These are phyloP conservation scores for Anastrepha obliqua DNA, from an alignment of 1,140 invertebrate genomes.

Conservation along the genomic window DNA sequence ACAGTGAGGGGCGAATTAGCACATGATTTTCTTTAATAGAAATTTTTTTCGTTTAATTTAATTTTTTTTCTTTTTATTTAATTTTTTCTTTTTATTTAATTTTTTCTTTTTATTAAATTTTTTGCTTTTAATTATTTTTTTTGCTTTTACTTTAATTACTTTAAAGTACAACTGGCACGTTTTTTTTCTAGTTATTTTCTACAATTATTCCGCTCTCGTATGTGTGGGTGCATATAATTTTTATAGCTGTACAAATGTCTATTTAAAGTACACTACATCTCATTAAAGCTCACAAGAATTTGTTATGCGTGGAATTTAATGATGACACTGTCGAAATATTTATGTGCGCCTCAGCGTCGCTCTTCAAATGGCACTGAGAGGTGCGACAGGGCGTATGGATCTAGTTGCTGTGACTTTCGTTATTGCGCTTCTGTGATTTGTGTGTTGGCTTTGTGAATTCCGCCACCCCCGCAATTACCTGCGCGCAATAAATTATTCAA, in stretches of 20 bases:
- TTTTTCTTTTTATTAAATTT: neutral
- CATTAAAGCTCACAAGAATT: neutral
- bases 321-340: neutral
- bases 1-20: constrained; percentile 23
- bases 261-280: constrained; percentile 31
- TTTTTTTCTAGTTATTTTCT: neutral
- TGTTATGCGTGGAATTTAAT: constrained; percentile 1
- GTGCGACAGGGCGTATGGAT: neutral
- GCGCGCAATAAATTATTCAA: constrained; percentile 21
- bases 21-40: neutral
- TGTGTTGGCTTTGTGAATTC: neutral
- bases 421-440: neutral
- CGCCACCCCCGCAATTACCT: neutral
- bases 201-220: neutral
- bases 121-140: neutral
- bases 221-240: neutral
- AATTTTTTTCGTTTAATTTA: neutral
- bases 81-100: neutral
- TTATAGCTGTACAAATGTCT: neutral
- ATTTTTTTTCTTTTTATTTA: neutral
- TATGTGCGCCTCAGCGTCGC: neutral
- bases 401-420: neutral
- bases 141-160: neutral
- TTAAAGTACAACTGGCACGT: neutral
- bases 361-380: neutral